Evolutionary conservation across 2,888 invertebrate genomes (phyloP).

Genomic region (Bugulina stolonifera): DNA sequence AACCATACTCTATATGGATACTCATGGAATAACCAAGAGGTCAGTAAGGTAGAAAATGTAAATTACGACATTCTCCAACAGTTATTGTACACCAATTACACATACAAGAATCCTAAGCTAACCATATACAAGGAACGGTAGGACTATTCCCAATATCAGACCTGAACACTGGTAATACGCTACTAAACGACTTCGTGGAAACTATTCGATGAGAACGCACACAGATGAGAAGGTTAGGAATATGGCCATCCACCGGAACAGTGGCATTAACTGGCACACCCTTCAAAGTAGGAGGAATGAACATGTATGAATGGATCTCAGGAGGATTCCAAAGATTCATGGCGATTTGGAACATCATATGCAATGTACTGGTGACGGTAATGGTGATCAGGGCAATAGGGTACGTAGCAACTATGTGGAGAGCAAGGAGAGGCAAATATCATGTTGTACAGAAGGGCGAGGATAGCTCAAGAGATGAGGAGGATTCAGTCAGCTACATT

Average conservation of each 20-base stretch:
- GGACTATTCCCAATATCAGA: background rate
- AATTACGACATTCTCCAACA: background rate
- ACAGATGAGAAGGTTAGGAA: background rate
- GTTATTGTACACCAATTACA: background rate
- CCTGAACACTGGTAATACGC: background rate
- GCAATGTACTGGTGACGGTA: no score
- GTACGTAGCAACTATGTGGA: no score
- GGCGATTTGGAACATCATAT: conserved; percentile 4
- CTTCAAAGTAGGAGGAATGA: background rate
- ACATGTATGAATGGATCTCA: background rate
- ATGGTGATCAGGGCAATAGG: no score
- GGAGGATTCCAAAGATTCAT: background rate
- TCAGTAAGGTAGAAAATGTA: background rate
- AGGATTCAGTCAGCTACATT: no score
- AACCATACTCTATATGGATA: background rate
- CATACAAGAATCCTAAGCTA: background rate
- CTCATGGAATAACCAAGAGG: background rate
- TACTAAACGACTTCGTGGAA: background rate
- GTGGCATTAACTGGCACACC: background rate
- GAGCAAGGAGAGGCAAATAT: no score
- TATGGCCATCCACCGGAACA: background rate
- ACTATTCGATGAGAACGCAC: background rate
- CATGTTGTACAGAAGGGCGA: no score
- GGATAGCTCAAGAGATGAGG: no score
- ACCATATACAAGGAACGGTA: background rate